phyloP scores from a whole-genome alignment of 2,113 vertebrate genomes.

The Lophotis ruficrista region DNA sequence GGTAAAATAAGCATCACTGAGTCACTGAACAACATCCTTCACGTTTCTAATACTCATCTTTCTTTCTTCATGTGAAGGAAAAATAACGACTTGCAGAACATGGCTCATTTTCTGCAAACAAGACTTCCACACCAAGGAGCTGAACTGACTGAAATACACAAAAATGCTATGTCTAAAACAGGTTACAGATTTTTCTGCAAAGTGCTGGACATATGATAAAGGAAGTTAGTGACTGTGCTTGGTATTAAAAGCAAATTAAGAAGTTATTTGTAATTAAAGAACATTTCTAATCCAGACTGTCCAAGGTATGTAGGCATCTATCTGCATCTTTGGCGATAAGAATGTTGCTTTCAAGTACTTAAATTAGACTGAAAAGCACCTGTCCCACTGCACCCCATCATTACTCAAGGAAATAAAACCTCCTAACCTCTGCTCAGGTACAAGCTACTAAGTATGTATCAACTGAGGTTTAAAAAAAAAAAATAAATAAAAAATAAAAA shows the following conservation, averaged over 20 bases:
- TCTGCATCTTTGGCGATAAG: neutral
- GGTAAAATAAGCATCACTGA: neutral
- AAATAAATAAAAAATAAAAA: no score
- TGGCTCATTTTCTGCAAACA: neutral
- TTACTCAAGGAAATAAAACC: neutral
- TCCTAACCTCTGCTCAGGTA: neutral
- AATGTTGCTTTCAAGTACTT: neutral
- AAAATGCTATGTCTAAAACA: neutral
- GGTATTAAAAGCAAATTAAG: neutral
- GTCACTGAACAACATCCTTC: neutral
- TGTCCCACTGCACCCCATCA: neutral
- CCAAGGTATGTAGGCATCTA: neutral
- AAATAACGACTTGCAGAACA: neutral
- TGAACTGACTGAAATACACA: neutral
- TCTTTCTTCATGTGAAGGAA: neutral
- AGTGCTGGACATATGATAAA: neutral
- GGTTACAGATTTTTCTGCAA: neutral
- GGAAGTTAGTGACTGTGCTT: neutral
- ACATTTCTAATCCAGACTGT: neutral
- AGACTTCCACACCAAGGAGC: neutral
- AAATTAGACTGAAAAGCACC: neutral
- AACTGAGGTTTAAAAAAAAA: no score
- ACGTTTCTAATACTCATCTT: neutral
- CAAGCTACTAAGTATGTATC: neutral
- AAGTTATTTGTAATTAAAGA: neutral